Evolutionary conservation across 2,797 vertebrate species (phyloP).

Genomic region (Paratrypauchen microcephalus): DNA sequence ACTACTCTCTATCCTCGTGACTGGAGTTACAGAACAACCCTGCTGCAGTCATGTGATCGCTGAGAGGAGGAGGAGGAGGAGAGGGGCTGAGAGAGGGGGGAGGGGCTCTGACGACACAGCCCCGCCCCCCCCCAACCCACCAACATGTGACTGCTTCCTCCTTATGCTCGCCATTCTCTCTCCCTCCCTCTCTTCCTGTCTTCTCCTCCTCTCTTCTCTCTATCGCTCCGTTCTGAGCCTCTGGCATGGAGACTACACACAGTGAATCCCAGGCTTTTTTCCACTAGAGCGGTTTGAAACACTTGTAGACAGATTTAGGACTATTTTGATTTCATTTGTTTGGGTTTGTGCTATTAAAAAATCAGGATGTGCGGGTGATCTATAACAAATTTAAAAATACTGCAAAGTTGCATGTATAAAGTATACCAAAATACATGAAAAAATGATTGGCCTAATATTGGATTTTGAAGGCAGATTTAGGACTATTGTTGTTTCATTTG

Average conservation of each 20-base stretch:
- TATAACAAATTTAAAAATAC: no score
- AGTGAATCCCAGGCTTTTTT: neutral
- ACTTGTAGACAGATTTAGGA: no score
- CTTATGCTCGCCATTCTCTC: neutral
- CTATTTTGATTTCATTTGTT: neutral
- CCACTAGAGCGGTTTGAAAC: neutral
- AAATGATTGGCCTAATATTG: no score
- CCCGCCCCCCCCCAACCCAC: slow-evolving; percentile 19
- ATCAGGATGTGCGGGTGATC: no score
- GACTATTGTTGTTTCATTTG: neutral
- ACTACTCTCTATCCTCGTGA: slow-evolving; percentile 80
- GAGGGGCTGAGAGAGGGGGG: slow-evolving; percentile 49
- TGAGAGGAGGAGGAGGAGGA: slow-evolving; percentile 22
- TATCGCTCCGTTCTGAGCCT: slow-evolving; percentile 14
- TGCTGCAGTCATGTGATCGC: slow-evolving; percentile 88
- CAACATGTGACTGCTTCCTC: slow-evolving; percentile 58
- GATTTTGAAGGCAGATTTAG: neutral
- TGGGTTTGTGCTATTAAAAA: no score
- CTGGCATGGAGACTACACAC: slow-evolving; percentile 10
- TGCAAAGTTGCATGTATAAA: no score
- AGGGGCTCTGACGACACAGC: slow-evolving; percentile 51
- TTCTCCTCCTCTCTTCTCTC: neutral
- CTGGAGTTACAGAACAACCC: slow-evolving; percentile 74
- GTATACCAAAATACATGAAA: no score
- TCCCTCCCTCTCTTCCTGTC: neutral